Evolutionary conservation across 1,140 invertebrate species (phyloP).

Genomic region (Heterodera carotae): DNA sequence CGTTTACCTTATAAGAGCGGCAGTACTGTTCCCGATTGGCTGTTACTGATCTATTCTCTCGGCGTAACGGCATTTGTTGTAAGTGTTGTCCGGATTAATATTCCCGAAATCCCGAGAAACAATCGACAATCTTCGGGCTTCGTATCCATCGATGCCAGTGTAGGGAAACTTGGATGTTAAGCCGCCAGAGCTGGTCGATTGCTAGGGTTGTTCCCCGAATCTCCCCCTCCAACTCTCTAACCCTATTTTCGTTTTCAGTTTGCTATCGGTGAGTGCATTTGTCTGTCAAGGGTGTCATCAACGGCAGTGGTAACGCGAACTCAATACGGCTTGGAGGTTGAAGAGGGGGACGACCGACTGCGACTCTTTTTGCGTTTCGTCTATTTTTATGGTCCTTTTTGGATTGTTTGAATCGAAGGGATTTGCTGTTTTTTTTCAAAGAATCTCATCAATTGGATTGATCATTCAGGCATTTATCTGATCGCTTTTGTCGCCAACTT

Average conservation of each 20-base stretch:
- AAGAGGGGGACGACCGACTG: not conserved
- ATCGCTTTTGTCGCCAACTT: constrained; percentile 26
- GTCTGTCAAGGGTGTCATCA: not conserved
- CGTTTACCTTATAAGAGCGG: constrained; percentile 46
- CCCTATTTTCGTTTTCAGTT: not conserved
- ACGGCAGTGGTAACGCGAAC: not conserved
- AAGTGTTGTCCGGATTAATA: not conserved
- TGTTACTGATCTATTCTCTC: constrained; percentile 24
- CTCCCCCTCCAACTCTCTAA: too few relatives aligned
- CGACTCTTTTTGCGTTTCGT: constrained; percentile 17
- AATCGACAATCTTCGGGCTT: too few relatives aligned
- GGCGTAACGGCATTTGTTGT: constrained; percentile 8
- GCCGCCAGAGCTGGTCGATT: too few relatives aligned
- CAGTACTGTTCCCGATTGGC: constrained; percentile 35
- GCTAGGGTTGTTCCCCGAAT: too few relatives aligned
- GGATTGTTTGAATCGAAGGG: not conserved
- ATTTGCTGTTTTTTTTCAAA: not conserved
- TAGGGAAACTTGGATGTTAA: too few relatives aligned
- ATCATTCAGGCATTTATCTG: constrained; percentile 39
- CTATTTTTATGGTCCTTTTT: constrained; percentile 18
- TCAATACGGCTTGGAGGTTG: not conserved
- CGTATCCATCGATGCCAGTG: too few relatives aligned
- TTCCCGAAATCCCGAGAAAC: too few relatives aligned
- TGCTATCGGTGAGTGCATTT: not conserved
- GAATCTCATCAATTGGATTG: too few relatives aligned